Conservation (phyloP, 1,140 invertebrate genomes). For the Drosophila auraria region DNA sequence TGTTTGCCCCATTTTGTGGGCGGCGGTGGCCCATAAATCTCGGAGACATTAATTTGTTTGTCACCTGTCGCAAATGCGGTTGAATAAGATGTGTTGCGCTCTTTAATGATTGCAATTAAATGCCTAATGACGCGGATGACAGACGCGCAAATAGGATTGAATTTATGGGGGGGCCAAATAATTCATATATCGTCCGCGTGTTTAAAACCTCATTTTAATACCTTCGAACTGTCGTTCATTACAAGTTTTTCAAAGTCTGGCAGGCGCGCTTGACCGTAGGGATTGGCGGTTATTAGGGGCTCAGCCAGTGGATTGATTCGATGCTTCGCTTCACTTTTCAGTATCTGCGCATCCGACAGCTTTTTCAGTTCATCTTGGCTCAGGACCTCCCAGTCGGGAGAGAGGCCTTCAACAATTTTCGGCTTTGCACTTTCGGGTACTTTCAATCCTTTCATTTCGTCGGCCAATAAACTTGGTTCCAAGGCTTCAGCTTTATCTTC, state of each 20-base stretch:
- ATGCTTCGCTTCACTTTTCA: too few relatives aligned
- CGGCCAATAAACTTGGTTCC: background rate
- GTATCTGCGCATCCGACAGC: background rate
- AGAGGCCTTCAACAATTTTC: too few relatives aligned
- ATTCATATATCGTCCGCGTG: slow-evolving; percentile 19
- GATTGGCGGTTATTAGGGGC: slow-evolving; percentile 1
- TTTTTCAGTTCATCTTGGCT: background rate
- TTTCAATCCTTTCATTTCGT: background rate
- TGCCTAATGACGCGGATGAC: slow-evolving; percentile 36
- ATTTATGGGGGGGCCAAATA: slow-evolving; percentile 27
- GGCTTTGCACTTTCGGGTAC: background rate
- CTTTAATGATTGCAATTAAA: slow-evolving; percentile 53
- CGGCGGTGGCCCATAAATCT: slow-evolving; percentile 46
- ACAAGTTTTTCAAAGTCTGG: slow-evolving; percentile 9
- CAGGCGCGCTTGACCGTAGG: background rate
- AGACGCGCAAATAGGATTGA: slow-evolving; percentile 33
- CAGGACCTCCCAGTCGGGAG: background rate
- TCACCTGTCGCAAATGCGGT: slow-evolving; percentile 57
- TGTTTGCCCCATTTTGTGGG: slow-evolving; percentile 38
- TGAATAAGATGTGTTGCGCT: slow-evolving; percentile 41
- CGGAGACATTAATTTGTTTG: slow-evolving; percentile 53
- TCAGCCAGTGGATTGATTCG: background rate
- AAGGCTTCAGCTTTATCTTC: too few relatives aligned
- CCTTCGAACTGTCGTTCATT: slow-evolving; percentile 4
- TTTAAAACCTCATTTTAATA: slow-evolving; percentile 13